phyloP scores from a whole-genome alignment of 2,113 vertebrate species.

The Chloebia gouldiae region DNA sequence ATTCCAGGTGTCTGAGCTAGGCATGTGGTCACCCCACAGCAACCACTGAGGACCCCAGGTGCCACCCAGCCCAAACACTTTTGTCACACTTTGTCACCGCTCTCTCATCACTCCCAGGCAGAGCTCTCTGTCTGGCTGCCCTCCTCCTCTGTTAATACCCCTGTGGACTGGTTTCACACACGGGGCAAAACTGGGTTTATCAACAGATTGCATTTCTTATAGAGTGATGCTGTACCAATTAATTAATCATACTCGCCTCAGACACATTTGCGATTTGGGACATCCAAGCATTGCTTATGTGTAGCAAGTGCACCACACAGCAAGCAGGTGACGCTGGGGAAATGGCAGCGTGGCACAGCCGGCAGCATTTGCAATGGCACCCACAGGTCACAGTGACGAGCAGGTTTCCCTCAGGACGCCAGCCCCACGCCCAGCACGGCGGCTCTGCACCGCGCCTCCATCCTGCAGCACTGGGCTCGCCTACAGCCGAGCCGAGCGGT shows the following conservation, averaged over 20 bases:
- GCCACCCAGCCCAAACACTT: background rate
- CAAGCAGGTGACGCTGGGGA: background rate
- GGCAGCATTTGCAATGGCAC: background rate
- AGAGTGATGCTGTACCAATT: accelerated
- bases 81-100: too few species aligned
- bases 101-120: background rate
- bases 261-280: background rate
- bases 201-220: background rate
- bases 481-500: accelerated
- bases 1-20: accelerated
- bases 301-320: accelerated
- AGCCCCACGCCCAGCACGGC: background rate
- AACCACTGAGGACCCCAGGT: background rate
- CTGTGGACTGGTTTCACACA: background rate
- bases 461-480: accelerated
- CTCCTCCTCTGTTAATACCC: background rate
- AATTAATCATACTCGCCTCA: background rate
- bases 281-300: accelerated
- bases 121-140: background rate
- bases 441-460: background rate
- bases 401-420: background rate
- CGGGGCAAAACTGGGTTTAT: accelerated
- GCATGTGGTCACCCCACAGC: accelerated
- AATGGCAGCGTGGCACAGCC: accelerated
- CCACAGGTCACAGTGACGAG: background rate